phyloP scores from a whole-genome alignment of 2,888 invertebrate genomes.

The Pheosia gnoma region DNA sequence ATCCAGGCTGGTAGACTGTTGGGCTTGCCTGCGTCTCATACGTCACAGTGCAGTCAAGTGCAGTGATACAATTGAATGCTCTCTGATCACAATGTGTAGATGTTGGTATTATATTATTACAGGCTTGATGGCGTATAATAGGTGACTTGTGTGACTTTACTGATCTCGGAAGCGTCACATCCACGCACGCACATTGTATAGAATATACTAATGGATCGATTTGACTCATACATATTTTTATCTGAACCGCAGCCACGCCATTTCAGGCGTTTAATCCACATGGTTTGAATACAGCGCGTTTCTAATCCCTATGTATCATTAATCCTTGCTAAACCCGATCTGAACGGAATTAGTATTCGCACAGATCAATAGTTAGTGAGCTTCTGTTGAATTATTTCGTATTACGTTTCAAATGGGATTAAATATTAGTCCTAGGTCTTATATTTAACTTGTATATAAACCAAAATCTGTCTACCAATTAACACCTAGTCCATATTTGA shows the following conservation, averaged over 20 bases:
- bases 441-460: neutral
- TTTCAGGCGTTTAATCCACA: slow-evolving; percentile 1
- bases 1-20: too few relatives aligned
- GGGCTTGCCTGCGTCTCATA: too few relatives aligned
- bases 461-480: neutral
- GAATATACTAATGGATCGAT: too few relatives aligned
- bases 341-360: slow-evolving; percentile 1
- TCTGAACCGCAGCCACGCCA: neutral
- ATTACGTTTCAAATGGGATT: neutral
- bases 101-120: too few relatives aligned
- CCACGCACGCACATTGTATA: too few relatives aligned
- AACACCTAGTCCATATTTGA: neutral
- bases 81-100: too few relatives aligned
- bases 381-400: neutral
- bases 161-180: too few relatives aligned
- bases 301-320: neutral
- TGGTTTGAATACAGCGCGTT: neutral
- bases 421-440: neutral
- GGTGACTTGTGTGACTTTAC: too few relatives aligned
- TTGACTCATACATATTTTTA: neutral
- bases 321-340: neutral
- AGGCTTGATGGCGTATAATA: too few relatives aligned
- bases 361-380: slow-evolving; percentile 1
- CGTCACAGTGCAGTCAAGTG: too few relatives aligned
- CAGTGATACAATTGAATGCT: too few relatives aligned